Evolutionary conservation across 2,797 vertebrate genomes (phyloP).

Genomic region (Crocodylus rhombifer): DNA sequence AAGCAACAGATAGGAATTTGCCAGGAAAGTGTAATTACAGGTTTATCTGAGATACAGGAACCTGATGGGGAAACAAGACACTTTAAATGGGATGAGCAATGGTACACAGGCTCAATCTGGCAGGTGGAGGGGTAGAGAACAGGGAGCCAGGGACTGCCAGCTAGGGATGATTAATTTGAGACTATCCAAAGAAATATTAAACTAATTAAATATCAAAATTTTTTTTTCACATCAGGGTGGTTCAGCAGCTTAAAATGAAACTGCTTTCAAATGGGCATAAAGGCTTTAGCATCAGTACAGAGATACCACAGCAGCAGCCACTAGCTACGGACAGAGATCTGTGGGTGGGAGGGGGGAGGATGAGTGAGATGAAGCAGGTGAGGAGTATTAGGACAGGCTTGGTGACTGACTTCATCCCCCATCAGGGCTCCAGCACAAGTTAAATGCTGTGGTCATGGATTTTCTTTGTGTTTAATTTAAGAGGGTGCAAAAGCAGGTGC

Average conservation of each 20-base stretch:
- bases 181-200: background rate
- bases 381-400: background rate
- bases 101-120: background rate
- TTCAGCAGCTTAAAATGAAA: background rate
- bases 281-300: accelerated
- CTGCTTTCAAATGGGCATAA: accelerated
- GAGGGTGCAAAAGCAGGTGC: background rate
- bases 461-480: background rate
- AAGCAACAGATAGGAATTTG: background rate
- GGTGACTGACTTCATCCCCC: background rate
- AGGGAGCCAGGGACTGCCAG: background rate
- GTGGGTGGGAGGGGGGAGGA: no score
- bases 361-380: background rate
- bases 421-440: background rate
- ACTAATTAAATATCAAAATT: background rate
- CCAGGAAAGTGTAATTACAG: background rate
- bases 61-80: background rate
- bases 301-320: background rate
- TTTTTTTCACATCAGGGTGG: background rate
- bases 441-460: background rate
- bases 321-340: background rate
- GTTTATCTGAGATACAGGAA: background rate
- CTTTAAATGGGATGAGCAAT: background rate
- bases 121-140: background rate
- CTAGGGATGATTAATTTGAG: background rate